Percentiles rank a stretch among this genome's conserved stretches.
phyloP scores from a whole-genome alignment of 1,140 invertebrate genomes.

The Drosophila bifasciata region DNA sequence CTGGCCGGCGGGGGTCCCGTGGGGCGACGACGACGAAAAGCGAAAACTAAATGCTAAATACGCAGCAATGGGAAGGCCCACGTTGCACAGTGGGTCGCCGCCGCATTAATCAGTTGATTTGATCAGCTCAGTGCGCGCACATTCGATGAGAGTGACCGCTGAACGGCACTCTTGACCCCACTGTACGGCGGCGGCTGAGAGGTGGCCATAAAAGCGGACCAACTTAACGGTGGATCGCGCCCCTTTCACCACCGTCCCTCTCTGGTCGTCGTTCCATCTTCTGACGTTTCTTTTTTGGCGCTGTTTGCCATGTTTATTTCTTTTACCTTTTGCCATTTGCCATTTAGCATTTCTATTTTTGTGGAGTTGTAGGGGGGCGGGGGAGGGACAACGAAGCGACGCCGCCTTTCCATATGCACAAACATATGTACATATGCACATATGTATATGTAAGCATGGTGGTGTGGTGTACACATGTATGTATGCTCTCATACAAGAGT shows the following conservation, averaged over 20 bases:
- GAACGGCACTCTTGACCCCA: conserved; percentile 1
- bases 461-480: neutral
- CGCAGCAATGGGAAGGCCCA: conserved; percentile 12
- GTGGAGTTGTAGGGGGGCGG: conserved; percentile 2
- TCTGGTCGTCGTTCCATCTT: neutral
- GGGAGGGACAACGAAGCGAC: too few species aligned
- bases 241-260: neutral
- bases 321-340: conserved; percentile 20
- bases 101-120: too few species aligned
- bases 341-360: conserved; percentile 55
- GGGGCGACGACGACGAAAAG: neutral
- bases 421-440: neutral
- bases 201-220: conserved; percentile 48
- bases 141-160: too few species aligned
- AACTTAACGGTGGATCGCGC: conserved; percentile 44
- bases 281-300: conserved; percentile 26
- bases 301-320: conserved; percentile 33
- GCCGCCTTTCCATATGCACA: conserved; percentile 23
- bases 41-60: conserved; percentile 26
- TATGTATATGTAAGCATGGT: neutral
- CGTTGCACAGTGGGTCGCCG: conserved; percentile 18
- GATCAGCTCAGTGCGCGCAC: too few species aligned
- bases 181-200: conserved; percentile 28
- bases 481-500: conserved; percentile 5
- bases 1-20: neutral